phyloP scores from a whole-genome alignment of 2,797 vertebrate genomes.

The Enteromius treurensis region DNA sequence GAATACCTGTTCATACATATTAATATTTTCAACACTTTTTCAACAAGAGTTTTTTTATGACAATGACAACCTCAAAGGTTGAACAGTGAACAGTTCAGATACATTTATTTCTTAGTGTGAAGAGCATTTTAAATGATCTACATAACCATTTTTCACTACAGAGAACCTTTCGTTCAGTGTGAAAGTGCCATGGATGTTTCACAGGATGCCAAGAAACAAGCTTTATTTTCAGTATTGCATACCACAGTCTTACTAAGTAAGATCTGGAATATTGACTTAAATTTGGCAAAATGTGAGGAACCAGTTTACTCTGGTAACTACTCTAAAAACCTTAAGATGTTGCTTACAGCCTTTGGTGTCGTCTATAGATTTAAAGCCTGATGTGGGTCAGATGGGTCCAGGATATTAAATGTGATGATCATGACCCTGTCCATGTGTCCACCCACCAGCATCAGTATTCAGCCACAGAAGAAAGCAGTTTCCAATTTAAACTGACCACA shows the following conservation, averaged over 20 bases:
- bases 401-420: constrained; percentile 24
- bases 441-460: background rate
- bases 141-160: background rate
- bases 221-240: background rate
- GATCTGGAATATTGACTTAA: background rate
- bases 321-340: background rate
- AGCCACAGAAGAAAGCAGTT: background rate
- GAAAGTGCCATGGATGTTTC: background rate
- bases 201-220: background rate
- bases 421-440: constrained; percentile 1
- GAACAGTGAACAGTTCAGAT: background rate
- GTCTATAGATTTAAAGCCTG: background rate
- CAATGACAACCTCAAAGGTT: background rate
- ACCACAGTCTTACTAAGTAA: background rate
- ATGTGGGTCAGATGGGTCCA: constrained; percentile 2
- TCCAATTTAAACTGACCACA: constrained; percentile 19
- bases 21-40: background rate
- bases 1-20: constrained; percentile 1
- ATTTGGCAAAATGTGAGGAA: background rate
- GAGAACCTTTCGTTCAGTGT: background rate
- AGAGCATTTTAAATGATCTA: background rate
- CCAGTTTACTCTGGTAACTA: background rate
- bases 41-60: too few relatives aligned
- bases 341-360: background rate
- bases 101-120: background rate